Evolutionary conservation across 2,797 vertebrate genomes (phyloP), one percentile per base, ranked within the genome.

Genomic region (Podarcis lilfordi): DNA sequence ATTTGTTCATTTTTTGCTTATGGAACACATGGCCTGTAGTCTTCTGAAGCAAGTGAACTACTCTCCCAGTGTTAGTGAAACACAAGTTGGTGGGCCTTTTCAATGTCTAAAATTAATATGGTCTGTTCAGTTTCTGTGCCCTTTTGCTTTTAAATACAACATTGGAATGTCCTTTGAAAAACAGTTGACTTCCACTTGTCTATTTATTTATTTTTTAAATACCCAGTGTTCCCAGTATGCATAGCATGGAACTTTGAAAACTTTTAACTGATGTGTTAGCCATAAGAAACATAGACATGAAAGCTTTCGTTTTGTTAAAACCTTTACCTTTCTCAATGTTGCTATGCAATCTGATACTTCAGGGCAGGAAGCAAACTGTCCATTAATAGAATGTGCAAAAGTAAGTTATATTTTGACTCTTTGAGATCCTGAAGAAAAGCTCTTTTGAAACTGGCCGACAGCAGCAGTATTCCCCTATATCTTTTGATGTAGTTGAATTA

Each of bases 351-450:
- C 43, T n/a, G 1, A 15, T 71, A 45, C 13, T 66, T 87, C 23
- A 77, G 25, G 19, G 72, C n/a, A 50, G 72, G 13, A 84, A 77
- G 27, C 75, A 88, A 83, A 8, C 66, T 72, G 40, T 32, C 32
- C 37, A 23, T 78, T 23, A 74, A 8, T 59, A 80, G 15, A 80
- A 64, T 64, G 10, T 64, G 23, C 68, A 85, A 80, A 74, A 55
- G 80, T 82, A 80, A 71, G 37, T 85, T 89, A 35, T 32, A 21
- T 80, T 80, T 79, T 74, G 37, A 85, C 80, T 13, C n/a, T 23
- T 59, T 75, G 2, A 75, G 17, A 45, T 45, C 4, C 17, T 7
- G 72, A 72, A 66, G 68, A 80, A 7, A 0, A 19, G 0, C 0
- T 68, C 0, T 0, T 80, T 86, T 17, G 4, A 1, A 0, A 69